Base-by-base conservation (phyloP, 2,888 invertebrate genomes). In the Amphiduros pacificus region DNA sequence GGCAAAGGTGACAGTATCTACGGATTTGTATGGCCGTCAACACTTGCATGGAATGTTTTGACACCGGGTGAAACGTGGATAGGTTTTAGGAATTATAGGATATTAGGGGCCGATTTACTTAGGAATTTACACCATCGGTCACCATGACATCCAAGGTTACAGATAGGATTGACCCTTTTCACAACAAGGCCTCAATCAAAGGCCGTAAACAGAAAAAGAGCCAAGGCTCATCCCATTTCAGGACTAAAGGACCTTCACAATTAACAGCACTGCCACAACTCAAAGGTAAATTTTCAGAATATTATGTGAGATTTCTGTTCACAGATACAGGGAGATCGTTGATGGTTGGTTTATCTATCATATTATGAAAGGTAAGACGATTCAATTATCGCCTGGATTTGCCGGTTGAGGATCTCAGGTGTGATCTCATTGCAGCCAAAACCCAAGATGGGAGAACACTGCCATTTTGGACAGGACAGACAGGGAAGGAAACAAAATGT, bases 191-290 rank as follows among this genome's bases (percentile, higher is more conserved):
- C 84, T 96, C 97, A 80, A 94, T 97, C 88, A 96, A 97, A 87
- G 92, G 94, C 80, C 94, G 97, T 88, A 96, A 98, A 86, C 93
- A 94, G 82, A 96, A 94, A 88, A 93, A 94, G 86, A 95, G 96
- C 83, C 97, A 98, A 87, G 98, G 98, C 79, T 97, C 97, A 78
- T 98, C 98, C 72, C 90, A 98, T 80, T 99, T 98, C 86, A 91
- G 97, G 84, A 94, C 95, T 84, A 94, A 95, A 81, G 94, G 94
- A 86, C 96, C 97, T 85, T 94, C 96, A 77, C 98, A 99, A 85
- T 87, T 99, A 74, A 93, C 93, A 85, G 93, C 93, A 82, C 88
- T 99, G 85, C 96, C 98, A 76, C 89, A 92, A 81, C 89, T 99
- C 77, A 98, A 97, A 93, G 98, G 98, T 98, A 77, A 73, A 53